A percentile compares a stretch with the other conserved stretches of the same genome.
Evolutionary conservation across 2,888 invertebrate genomes (phyloP).

Genomic region (Notodonta dromedarius): DNA sequence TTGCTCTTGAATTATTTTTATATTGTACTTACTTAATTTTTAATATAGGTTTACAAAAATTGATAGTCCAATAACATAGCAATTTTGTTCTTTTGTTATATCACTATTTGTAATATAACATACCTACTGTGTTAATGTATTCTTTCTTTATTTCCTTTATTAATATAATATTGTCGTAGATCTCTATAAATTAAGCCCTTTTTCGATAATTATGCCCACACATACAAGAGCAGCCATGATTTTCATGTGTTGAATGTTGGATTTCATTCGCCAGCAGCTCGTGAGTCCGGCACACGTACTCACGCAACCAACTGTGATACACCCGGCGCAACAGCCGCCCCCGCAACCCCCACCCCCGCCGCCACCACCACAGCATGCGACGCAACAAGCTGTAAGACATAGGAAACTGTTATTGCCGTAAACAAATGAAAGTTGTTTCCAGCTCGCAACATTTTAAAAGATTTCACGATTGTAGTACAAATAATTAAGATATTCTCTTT

Average conservation of each 20-base stretch:
- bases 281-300: slow-evolving; percentile 76
- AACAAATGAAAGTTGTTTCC: too few species aligned
- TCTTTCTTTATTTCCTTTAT: neutral
- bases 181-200: neutral
- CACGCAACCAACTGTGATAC: slow-evolving; percentile 77
- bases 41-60: neutral
- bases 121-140: neutral
- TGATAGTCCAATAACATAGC: neutral
- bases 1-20: too few species aligned
- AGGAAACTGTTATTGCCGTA: neutral
- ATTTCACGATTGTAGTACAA: too few species aligned
- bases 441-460: too few species aligned
- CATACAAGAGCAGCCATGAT: neutral
- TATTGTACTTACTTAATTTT: neutral
- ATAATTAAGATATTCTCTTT: too few species aligned
- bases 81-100: neutral
- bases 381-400: slow-evolving; percentile 53
- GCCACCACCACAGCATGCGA: slow-evolving; percentile 55
- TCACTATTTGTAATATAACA: neutral
- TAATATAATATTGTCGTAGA: neutral
- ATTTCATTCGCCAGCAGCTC: slow-evolving; percentile 52
- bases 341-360: slow-evolving; percentile 76
- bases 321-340: slow-evolving; percentile 78
- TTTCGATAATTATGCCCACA: neutral
- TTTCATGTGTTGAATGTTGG: slow-evolving; percentile 12